phyloP scores from a whole-genome alignment of 2,113 vertebrate species.

The rat (Rattus norvegicus) region GRCr8 NC_086021.1:72855001-72855500 shows the following conservation, averaged over 20 bases:
- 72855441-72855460: not conserved
- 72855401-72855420: not conserved
- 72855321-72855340: not conserved
- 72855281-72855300: not conserved
- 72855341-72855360: not conserved
- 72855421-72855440: not conserved
- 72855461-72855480: not conserved
- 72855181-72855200: not conserved
- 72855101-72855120: not conserved
- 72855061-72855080: not conserved
- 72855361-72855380: not conserved
- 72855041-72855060: not conserved
- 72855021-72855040: not conserved
- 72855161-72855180: not conserved
- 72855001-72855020: not conserved
- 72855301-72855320: not conserved
- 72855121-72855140: not conserved
- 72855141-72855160: not conserved
- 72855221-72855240: not conserved
- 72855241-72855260: not conserved
- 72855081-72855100: not conserved
- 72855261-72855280: not conserved
- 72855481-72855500: not conserved
- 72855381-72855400: not conserved
- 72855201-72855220: not conserved